Evolutionary conservation across 2,888 invertebrate species (phyloP), one percentile per base, ranked within the genome.

Genomic region (Campoplex capitator): DNA sequence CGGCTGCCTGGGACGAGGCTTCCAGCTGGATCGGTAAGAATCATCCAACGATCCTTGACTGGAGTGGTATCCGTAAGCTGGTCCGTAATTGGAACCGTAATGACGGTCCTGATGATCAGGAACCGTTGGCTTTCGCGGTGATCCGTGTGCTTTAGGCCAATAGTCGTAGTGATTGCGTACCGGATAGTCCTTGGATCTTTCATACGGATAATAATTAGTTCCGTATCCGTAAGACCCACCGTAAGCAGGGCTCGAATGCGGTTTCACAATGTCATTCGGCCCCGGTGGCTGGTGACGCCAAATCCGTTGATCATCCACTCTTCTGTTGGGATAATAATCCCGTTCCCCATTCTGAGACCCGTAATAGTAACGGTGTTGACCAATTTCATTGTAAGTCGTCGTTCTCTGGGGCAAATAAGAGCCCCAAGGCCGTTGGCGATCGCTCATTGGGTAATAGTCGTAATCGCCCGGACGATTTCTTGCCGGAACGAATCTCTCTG

Each of bases 31-130:
- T 16, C n/a, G 58, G 28, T 87, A 78, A 58, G 88, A 90, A 51
- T 88, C 86, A 0, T 84, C 88, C 18, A 90, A 76, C 0, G 84
- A 81, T 23, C 58, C 86, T 82, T 90, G 91, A 6, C 88, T 86
- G 18, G 48, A 76, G 32, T 90, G 89, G 76, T 93, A 92, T 13
- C 92, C 92, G 62, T 91, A 92, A 23, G 91, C 92, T 82, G 94
- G 93, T 1, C 96, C 96, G 89, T 97, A 97, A 16, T 94, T 94
- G 0, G 96, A 96, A 0, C 96, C 96, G 89, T 97, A 96, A 78
- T 82, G n/a, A 11, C 56, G 58, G 65, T 85, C 73, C 38, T 67
- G 74, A 9, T 80, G 70, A 16, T 67, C 65, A 58, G 70, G 42
- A 7, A 32, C 23, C 9, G 77, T 67, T 58, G 28, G 62, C 35